Evolutionary conservation across 2,113 vertebrate genomes (phyloP).

Genomic region (Pituophis catenifer): DNA sequence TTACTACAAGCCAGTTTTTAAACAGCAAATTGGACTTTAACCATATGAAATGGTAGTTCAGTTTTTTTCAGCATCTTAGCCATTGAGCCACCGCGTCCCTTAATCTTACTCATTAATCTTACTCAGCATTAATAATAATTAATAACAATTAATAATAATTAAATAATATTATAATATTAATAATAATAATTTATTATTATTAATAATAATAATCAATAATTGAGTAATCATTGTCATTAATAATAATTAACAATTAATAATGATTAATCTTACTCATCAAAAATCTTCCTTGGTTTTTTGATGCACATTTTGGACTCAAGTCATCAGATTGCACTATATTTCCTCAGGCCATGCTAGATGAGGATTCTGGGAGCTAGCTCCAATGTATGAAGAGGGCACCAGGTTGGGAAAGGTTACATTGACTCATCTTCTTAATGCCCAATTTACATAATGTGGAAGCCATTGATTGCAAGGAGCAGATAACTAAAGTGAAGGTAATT

Average conservation of each 20-base stretch:
- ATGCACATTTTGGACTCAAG: background rate
- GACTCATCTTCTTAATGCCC: background rate
- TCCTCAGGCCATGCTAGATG: background rate
- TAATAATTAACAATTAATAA: too few relatives aligned
- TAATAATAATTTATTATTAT: too few relatives aligned
- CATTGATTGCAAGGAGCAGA: background rate
- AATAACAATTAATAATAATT: too few relatives aligned
- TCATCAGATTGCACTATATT: background rate
- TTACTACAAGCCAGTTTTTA: background rate
- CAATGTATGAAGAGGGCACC: background rate
- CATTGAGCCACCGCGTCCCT: too few relatives aligned
- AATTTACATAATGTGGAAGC: constrained; percentile 9
- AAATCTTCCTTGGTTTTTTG: background rate
- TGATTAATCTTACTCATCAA: background rate
- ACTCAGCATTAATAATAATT: too few relatives aligned
- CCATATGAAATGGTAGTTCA: background rate
- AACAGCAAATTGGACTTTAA: background rate
- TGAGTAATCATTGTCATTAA: too few relatives aligned
- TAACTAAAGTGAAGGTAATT: background rate
- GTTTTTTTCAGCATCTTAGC: background rate
- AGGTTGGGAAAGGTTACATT: background rate
- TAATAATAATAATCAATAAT: too few relatives aligned
- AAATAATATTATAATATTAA: too few relatives aligned
- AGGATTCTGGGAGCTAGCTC: background rate
- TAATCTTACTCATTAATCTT: too few relatives aligned